phyloP scores from a whole-genome alignment of 2,888 invertebrate species.

The Eupithecia tripunctaria region DNA sequence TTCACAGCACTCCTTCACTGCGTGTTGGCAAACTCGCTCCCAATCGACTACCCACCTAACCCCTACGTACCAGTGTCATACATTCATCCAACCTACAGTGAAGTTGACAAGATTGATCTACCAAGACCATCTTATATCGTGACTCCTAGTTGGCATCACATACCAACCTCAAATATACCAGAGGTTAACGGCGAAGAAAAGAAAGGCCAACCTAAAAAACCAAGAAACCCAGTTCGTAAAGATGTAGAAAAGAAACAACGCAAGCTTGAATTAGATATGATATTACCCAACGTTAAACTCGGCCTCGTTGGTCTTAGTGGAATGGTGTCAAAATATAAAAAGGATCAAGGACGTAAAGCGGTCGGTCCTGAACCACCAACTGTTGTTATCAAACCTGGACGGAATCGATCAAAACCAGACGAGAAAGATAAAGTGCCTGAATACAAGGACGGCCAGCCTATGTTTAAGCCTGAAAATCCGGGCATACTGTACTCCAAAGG shows the following conservation, averaged over 20 bases:
- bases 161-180: neutral
- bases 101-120: slow-evolving; percentile 1
- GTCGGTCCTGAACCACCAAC: neutral
- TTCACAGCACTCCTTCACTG: slow-evolving; percentile 23
- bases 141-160: slow-evolving; percentile 13
- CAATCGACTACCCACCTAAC: neutral
- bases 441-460: slow-evolving; percentile 1
- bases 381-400: neutral
- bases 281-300: slow-evolving; percentile 18
- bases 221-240: neutral
- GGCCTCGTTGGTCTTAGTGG: slow-evolving; percentile 15
- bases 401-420: slow-evolving; percentile 3
- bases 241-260: neutral
- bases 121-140: neutral
- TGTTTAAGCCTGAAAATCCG: neutral
- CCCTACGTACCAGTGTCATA: slow-evolving; percentile 15
- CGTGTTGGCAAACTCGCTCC: slow-evolving; percentile 17
- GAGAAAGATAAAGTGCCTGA: neutral
- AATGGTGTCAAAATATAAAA: slow-evolving; percentile 20
- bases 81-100: slow-evolving; percentile 22
- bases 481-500: neutral
- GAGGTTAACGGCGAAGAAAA: neutral
- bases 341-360: neutral
- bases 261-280: neutral
- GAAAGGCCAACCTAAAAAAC: neutral